Base-by-base conservation (phyloP, 1,140 invertebrate species). In the Tigriopus japonicus region DNA sequence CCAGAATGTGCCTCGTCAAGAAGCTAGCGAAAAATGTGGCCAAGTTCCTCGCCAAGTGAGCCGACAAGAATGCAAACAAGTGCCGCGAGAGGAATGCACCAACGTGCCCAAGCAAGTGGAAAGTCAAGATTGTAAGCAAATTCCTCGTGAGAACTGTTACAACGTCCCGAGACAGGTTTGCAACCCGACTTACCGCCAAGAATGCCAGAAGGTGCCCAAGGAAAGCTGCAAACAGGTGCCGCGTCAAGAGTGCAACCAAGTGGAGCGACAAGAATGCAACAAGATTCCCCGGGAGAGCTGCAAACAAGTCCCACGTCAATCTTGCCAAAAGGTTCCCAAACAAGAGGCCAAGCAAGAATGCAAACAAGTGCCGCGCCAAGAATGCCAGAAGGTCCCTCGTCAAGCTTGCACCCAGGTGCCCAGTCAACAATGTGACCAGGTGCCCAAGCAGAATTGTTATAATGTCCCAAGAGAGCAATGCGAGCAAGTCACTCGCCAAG, bases 141-240 rank as follows among this genome's bases (percentile, higher is more conserved):
- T 61, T 10, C 59, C 59, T 7, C n/a, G 45, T 6, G 19, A 61
- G 49, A 41, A 58, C 21, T 58, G 55, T n/a, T 15, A 58, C 12
- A 53, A 17, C 35, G 53, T 61, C 6, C 59, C 43, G 6, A 52
- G 59, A 24, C 43, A 61, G 15, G 59, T 61, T 1, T 54, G 42
- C 52, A 17, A 58, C 10, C 23, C 23, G 5, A 41, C 42, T n/a
- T 41, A 58, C 23, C 19, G 43, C 13, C 45, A 61, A 40, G 43
- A 61, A 41, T 61, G 59, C 59, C 5, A 61, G n/a, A 14, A 54
- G 19, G 59, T 61, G 17, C 59, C 59, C 9, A 54, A 40, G 19
- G 15, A 61, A 21, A 19, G 23, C 9, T 61, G 59, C 52, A 58
- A 35, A 17, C 45, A 61, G 12, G 53, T 61, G 13, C 45, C 59